These are phyloP conservation scores for Aythya baeri DNA, from an alignment of 2,113 vertebrate species.

Conservation along the genomic window DNA sequence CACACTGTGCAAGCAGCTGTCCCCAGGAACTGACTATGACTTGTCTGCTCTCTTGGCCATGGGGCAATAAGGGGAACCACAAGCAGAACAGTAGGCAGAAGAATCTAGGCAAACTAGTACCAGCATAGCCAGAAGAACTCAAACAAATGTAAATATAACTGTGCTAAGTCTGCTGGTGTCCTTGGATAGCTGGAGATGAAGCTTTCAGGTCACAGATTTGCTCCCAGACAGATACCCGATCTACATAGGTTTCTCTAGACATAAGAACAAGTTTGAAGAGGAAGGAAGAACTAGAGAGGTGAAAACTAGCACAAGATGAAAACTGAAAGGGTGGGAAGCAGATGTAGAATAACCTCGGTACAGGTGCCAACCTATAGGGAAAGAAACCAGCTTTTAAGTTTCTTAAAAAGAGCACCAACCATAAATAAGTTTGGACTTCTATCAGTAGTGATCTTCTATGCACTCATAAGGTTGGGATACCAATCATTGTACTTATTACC, in stretches of 20 bases:
- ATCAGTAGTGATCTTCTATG: not conserved
- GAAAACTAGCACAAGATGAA: not conserved
- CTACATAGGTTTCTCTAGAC: not conserved
- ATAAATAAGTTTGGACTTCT: not conserved
- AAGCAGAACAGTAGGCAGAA: not conserved
- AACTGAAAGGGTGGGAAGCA: not conserved
- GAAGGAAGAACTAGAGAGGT: not conserved
- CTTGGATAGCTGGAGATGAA: not conserved
- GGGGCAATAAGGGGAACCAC: not conserved
- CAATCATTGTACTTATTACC: not conserved
- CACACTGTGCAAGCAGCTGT: not conserved
- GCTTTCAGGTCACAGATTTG: not conserved
- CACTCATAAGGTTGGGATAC: not conserved
- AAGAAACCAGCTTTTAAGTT: not conserved
- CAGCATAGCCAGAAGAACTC: not conserved
- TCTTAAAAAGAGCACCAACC: not conserved
- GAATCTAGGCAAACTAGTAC: not conserved
- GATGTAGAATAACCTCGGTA: not conserved
- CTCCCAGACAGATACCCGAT: not conserved
- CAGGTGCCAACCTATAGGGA: not conserved
- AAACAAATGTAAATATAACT: not conserved
- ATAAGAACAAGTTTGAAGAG: not conserved
- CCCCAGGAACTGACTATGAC: not conserved
- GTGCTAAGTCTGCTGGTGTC: not conserved
- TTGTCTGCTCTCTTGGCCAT: not conserved